phyloP scores from a whole-genome alignment of 2,113 vertebrate genomes.

The Centropus unirufus region DNA sequence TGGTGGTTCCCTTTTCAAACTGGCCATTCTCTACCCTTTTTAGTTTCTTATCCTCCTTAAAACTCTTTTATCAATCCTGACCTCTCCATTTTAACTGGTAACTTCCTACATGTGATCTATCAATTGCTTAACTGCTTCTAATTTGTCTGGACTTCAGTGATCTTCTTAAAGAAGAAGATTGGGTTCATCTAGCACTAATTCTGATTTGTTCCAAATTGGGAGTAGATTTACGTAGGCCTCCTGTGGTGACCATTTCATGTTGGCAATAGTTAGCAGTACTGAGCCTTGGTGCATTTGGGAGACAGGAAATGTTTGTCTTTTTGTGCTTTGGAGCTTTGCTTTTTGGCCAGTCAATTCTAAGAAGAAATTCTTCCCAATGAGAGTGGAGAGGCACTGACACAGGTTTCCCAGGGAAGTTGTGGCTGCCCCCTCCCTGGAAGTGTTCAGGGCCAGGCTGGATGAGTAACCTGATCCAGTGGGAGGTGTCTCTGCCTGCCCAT shows the following conservation, averaged over 20 bases:
- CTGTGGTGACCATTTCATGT: background rate
- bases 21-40: background rate
- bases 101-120: constrained; percentile 38
- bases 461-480: too few relatives aligned
- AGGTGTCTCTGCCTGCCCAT: too few relatives aligned
- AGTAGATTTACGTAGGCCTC: constrained; percentile 25
- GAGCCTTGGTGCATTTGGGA: background rate
- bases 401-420: too few relatives aligned
- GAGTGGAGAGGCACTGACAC: too few relatives aligned
- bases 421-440: too few relatives aligned
- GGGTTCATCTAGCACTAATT: constrained; percentile 59
- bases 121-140: constrained; percentile 22
- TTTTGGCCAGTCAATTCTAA: background rate
- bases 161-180: constrained; percentile 63
- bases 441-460: too few relatives aligned
- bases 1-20: background rate
- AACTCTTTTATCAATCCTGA: constrained; percentile 34
- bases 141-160: constrained; percentile 57
- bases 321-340: background rate
- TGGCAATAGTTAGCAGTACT: background rate
- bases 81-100: constrained; percentile 42
- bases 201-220: constrained; percentile 50
- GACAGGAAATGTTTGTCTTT: background rate
- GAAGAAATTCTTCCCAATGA: too few relatives aligned
- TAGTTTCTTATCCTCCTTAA: constrained; percentile 35